Base-by-base conservation (phyloP, 2,888 invertebrate genomes). In the Drosophila antonietae region DNA sequence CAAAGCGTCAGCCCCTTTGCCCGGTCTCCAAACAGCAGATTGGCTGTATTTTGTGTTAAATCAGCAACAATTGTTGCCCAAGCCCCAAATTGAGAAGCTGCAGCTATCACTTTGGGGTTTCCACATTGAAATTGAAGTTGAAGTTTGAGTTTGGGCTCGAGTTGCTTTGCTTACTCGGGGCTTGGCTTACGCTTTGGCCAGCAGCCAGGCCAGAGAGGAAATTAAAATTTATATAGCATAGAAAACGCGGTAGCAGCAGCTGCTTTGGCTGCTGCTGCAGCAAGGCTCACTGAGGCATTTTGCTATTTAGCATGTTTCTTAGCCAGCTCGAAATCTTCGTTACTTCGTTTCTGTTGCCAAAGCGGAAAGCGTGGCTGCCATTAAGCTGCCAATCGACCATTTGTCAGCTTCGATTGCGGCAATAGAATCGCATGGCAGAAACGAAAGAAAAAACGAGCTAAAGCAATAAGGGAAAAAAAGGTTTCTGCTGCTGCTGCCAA, bases 341-440 rank as follows among this genome's bases (percentile, higher is more conserved):
- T 31, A 39, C 57, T 46, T 46, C n/a, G 43, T 47, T 23, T 28
- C 59, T 43, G 56, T 68, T 73, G 77, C 75, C 80, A 75, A 77
- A 82, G 71, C 80, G 86, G 78, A 83, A 73, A 80, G 74, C 86
- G 78, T 83, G 75, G 78, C 75, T 80, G 80, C 78, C 88, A 85
- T 88, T 85, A 80, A 86, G 88, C 83, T 85, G 86, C 86, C 86
- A 86, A 80, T 88, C 81, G 81, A 60, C 88, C 78, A 88, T 88
- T 84, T 88, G 88, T 88, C 81, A 88, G 83, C 73, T 73, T 70
- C 63, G 85, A 79, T 73, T 69, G 72, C 69, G 57, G 82, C 66
- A 68, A 70, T 70, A 73, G 52, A 57, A 70, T 37, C 35, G 37
- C 49, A 56, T 37, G 33, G 65, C 59, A 61, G 53, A 59, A 53